These are phyloP conservation scores for Pseudachorutes palmiensis DNA, from an alignment of 1,140 invertebrate species.

Conservation along the genomic window DNA sequence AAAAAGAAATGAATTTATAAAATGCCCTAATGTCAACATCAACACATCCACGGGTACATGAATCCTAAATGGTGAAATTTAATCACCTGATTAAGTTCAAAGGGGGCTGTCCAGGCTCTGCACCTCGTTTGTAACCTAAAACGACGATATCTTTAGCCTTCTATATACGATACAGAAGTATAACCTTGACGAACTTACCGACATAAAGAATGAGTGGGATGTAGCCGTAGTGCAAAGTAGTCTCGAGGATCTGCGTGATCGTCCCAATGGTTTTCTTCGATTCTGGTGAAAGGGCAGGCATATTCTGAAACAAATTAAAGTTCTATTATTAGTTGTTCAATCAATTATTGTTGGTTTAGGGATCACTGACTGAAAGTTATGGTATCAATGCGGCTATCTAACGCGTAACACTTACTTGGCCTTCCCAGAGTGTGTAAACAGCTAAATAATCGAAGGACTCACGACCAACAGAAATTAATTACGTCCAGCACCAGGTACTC, in stretches of 20 bases:
- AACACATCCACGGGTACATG: conserved; percentile 29
- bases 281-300: too few relatives aligned
- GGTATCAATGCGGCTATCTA: too few relatives aligned
- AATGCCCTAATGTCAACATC: background rate
- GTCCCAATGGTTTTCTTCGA: conserved; percentile 13
- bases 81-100: conserved; percentile 32
- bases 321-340: too few relatives aligned
- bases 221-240: conserved; percentile 15
- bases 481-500: too few relatives aligned
- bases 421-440: too few relatives aligned
- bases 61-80: too few relatives aligned
- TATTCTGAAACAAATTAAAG: too few relatives aligned
- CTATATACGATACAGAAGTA: background rate
- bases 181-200: background rate
- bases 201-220: conserved; percentile 14
- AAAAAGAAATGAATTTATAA: background rate
- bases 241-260: background rate
- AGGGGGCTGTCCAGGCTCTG: conserved; percentile 19
- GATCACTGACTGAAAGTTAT: too few relatives aligned
- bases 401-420: too few relatives aligned
- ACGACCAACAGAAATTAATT: too few relatives aligned
- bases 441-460: too few relatives aligned
- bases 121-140: conserved; percentile 11
- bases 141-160: background rate
- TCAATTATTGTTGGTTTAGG: too few relatives aligned